phyloP scores from a whole-genome alignment of 2,888 invertebrate genomes.

The Erebia epiphron region DNA sequence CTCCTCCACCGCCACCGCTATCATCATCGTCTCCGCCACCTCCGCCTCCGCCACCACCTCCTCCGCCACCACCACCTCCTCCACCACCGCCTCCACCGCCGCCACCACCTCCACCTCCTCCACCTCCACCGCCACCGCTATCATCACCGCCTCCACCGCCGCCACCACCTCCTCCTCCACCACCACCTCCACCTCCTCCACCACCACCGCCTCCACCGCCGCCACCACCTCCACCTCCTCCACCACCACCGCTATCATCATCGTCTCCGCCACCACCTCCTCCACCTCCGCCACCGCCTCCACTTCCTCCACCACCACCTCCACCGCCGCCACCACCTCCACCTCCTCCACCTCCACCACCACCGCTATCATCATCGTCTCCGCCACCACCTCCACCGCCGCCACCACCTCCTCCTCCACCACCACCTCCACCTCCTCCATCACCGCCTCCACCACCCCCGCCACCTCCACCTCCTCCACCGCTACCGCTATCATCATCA shows the following conservation, averaged over 20 bases:
- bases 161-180: background rate
- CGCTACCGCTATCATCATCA: too few relatives aligned
- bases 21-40: slow-evolving; percentile 1
- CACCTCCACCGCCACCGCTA: background rate
- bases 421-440: background rate
- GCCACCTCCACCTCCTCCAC: slow-evolving; percentile 3
- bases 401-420: background rate
- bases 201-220: background rate
- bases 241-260: background rate
- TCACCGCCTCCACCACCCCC: background rate
- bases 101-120: background rate
- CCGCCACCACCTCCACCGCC: background rate
- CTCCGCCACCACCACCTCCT: background rate
- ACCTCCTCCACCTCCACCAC: background rate
- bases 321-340: background rate
- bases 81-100: slow-evolving; percentile 4
- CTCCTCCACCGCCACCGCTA: background rate
- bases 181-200: background rate
- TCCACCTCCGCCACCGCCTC: background rate
- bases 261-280: slow-evolving; percentile 2
- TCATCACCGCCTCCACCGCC: background rate
- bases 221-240: background rate
- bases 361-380: background rate
- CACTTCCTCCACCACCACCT: background rate
- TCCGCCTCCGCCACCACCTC: background rate